Conservation (phyloP, 1,140 invertebrate species). For the Drosophila littoralis region DNA sequence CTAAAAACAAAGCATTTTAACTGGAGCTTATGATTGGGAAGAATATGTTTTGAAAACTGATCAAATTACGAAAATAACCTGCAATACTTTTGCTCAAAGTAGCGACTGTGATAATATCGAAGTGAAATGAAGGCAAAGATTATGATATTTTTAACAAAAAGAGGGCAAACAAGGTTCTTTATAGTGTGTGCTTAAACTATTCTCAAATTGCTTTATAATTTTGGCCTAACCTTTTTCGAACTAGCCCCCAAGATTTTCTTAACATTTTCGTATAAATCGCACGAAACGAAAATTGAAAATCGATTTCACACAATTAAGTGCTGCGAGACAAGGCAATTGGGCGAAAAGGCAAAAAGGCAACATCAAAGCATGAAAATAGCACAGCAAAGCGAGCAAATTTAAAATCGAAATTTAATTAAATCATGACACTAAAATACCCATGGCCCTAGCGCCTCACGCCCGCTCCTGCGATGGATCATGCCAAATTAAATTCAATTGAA, state of each 20-base stretch:
- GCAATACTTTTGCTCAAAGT: no score
- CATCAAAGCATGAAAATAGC: slow-evolving; percentile 71
- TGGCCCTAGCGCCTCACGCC: slow-evolving; percentile 14
- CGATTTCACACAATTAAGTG: slow-evolving; percentile 60
- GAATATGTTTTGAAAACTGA: no score
- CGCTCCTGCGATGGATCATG: slow-evolving; percentile 24
- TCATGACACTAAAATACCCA: slow-evolving; percentile 75
- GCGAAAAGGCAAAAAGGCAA: slow-evolving; percentile 27
- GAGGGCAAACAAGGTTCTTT: no score
- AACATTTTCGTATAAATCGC: slow-evolving; percentile 21
- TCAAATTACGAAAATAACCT: no score
- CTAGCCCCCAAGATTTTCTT: slow-evolving; percentile 12
- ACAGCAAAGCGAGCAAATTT: slow-evolving; percentile 29
- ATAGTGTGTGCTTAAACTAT: background rate
- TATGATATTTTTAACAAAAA: no score
- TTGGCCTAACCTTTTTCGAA: slow-evolving; percentile 30
- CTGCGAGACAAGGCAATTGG: slow-evolving; percentile 27
- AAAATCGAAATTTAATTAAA: slow-evolving; percentile 72
- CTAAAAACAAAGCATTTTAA: no score
- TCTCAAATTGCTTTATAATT: background rate
- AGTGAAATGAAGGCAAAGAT: no score
- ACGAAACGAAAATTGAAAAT: slow-evolving; percentile 28
- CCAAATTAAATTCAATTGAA: slow-evolving; percentile 78
- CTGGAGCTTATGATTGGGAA: no score
- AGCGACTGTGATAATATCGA: no score